Conservation (phyloP, 2,797 vertebrate genomes). For the Galago senegalensis region DNA sequence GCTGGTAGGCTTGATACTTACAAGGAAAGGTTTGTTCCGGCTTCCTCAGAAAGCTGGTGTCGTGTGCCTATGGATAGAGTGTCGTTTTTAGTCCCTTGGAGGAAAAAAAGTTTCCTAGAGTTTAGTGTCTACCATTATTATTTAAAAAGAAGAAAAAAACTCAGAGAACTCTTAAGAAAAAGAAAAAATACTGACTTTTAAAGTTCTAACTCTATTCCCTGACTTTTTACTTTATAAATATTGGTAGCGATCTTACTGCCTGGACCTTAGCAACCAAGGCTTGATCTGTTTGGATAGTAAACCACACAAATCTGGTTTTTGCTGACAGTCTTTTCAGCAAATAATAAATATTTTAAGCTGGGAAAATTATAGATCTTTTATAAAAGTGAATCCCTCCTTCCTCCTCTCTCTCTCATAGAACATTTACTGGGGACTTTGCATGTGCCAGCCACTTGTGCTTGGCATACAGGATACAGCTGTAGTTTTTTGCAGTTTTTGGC, state of each 20-base stretch:
- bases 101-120: neutral
- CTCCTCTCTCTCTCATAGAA: neutral
- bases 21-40: neutral
- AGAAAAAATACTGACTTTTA: neutral
- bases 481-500: too few species aligned
- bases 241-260: neutral
- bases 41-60: neutral
- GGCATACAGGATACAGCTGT: neutral
- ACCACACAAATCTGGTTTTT: neutral
- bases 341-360: conserved; percentile 16
- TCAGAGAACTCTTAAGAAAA: neutral
- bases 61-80: neutral
- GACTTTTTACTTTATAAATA: neutral
- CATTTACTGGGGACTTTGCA: neutral
- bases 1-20: neutral
- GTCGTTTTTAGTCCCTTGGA: neutral
- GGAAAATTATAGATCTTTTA: neutral
- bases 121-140: neutral
- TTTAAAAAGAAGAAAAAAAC: neutral
- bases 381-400: neutral
- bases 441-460: neutral
- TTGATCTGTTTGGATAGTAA: neutral
- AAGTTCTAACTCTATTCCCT: neutral
- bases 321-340: conserved; percentile 12
- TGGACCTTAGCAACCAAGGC: neutral